phyloP scores from a whole-genome alignment of 1,140 invertebrate species.

The Trichoplusia ni region DNA sequence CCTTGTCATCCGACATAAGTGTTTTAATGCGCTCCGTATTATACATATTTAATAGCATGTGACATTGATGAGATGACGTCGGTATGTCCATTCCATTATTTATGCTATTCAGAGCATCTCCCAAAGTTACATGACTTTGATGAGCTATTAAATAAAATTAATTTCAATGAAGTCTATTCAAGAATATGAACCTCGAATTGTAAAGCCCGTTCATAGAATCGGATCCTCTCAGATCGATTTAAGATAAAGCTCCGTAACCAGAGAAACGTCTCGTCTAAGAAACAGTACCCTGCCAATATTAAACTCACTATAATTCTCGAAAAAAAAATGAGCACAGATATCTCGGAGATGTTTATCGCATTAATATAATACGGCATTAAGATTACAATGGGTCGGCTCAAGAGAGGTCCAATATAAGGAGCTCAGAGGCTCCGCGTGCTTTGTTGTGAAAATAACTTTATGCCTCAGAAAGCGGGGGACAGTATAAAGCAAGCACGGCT shows the following conservation, averaged over 20 bases:
- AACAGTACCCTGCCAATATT: constrained; percentile 64
- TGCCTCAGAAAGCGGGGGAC: constrained; percentile 63
- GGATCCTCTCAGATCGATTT: constrained; percentile 57
- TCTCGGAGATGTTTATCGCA: constrained; percentile 79
- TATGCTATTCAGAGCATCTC: constrained; percentile 26
- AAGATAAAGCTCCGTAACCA: constrained; percentile 64
- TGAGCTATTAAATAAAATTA: constrained; percentile 22
- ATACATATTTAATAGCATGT: constrained; percentile 46
- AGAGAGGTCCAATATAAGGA: constrained; percentile 77
- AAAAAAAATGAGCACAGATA: constrained; percentile 66
- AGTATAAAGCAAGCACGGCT: constrained; percentile 62
- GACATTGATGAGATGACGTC: constrained; percentile 32
- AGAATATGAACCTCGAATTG: constrained; percentile 40
- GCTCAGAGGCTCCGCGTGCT: constrained; percentile 63
- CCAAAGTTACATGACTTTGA: constrained; percentile 6
- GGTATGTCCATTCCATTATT: constrained; percentile 22
- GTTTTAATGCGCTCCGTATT: constrained; percentile 53
- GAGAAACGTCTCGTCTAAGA: constrained; percentile 56
- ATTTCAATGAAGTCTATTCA: constrained; percentile 4
- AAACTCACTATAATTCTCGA: constrained; percentile 55
- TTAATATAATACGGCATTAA: constrained; percentile 80
- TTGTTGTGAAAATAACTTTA: constrained; percentile 80
- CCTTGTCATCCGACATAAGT: constrained; percentile 64
- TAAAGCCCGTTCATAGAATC: constrained; percentile 61
- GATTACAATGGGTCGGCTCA: constrained; percentile 77